Conservation (phyloP, 2,888 invertebrate species). For the Isotomurus palustris region DNA sequence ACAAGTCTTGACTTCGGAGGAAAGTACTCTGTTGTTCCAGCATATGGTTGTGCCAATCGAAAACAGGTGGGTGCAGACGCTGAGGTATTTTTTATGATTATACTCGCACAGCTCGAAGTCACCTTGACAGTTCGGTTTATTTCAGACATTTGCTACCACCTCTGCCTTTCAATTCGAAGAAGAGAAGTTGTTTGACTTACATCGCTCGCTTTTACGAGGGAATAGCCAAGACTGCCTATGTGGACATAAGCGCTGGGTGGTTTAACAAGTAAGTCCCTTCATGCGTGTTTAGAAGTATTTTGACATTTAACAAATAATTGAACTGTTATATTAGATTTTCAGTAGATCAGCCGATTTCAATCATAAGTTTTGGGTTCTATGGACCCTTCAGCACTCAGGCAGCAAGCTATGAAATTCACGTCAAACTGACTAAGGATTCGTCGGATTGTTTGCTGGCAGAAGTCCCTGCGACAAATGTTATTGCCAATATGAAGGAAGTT, state of each 20-base stretch:
- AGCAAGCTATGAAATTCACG: constrained; percentile 27
- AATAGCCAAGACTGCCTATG: constrained; percentile 28
- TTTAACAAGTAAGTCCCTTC: constrained; percentile 33
- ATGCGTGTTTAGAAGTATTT: neutral
- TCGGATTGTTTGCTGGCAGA: constrained; percentile 18
- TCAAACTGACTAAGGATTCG: constrained; percentile 29
- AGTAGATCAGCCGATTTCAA: constrained; percentile 24
- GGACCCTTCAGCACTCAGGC: constrained; percentile 18
- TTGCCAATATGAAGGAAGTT: constrained; percentile 26
- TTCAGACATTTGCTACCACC: constrained; percentile 17
- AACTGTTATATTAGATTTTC: constrained; percentile 15
- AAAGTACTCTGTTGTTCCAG: constrained; percentile 29
- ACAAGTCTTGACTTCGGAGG: constrained; percentile 59
- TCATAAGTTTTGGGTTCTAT: constrained; percentile 34
- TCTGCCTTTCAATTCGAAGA: constrained; percentile 25
- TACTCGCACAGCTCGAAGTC: neutral
- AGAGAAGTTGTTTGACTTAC: constrained; percentile 30
- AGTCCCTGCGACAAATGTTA: constrained; percentile 10
- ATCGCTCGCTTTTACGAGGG: constrained; percentile 31
- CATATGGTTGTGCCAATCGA: constrained; percentile 29
- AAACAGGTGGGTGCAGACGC: too few relatives aligned
- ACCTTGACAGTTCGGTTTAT: neutral
- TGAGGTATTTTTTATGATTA: neutral
- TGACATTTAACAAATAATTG: neutral
- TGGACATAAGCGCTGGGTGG: constrained; percentile 35